A percentile compares a stretch with the other conserved stretches of the same genome.
Evolutionary conservation across 2,113 vertebrate genomes (phyloP).

Genomic region (Grammomys surdaster): DNA sequence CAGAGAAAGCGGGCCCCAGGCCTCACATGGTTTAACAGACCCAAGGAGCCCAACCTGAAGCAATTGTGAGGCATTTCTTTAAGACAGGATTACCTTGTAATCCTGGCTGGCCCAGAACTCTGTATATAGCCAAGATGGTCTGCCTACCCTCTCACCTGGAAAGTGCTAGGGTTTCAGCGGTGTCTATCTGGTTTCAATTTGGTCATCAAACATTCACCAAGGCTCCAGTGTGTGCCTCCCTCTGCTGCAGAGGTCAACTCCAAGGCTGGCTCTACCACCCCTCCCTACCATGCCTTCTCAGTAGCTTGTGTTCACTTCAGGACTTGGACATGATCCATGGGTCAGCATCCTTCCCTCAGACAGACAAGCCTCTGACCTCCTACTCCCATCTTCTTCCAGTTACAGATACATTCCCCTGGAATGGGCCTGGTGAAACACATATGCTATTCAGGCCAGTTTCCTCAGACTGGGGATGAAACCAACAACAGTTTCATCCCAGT

Average conservation of each 20-base stretch:
- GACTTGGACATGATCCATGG: accelerated
- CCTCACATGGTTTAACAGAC: not conserved
- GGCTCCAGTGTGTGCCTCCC: accelerated
- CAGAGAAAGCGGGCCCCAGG: not conserved
- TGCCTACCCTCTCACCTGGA: too few relatives aligned
- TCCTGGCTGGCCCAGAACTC: not conserved
- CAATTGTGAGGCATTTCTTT: too few relatives aligned
- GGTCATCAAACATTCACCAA: not conserved
- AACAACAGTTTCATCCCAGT: not conserved
- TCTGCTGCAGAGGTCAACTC: not conserved
- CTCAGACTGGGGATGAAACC: not conserved
- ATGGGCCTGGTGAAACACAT: not conserved
- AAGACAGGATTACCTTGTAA: not conserved
- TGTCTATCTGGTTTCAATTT: not conserved
- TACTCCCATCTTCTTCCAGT: not conserved
- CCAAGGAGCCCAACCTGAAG: not conserved
- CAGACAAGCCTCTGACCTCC: not conserved
- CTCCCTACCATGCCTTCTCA: not conserved
- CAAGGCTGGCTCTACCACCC: not conserved
- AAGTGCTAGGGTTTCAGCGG: not conserved
- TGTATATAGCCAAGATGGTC: not conserved
- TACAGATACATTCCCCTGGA: not conserved
- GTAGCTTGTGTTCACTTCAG: too few relatives aligned
- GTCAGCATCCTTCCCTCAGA: not conserved
- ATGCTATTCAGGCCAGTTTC: not conserved